Evolutionary conservation across 2,113 vertebrate genomes (phyloP).

Genomic region (Sigmodon hispidus): DNA sequence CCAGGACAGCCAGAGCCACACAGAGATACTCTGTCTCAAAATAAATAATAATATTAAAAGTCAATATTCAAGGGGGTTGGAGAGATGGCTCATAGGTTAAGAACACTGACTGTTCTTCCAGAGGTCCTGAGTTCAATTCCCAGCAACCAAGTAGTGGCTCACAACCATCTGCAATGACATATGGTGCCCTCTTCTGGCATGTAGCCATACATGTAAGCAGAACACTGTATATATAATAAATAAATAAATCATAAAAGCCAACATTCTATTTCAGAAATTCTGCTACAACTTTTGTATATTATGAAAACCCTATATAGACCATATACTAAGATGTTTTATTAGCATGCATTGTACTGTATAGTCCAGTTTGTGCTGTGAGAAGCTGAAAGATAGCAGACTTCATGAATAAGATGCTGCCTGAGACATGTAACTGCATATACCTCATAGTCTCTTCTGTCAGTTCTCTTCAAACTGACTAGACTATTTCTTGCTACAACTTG

Average conservation of each 20-base stretch:
- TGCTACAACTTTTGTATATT: constrained; percentile 7
- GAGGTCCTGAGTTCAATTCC: no score
- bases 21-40: not conserved
- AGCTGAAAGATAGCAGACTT: not conserved
- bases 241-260: not conserved
- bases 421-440: not conserved
- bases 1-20: not conserved
- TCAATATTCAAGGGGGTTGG: no score
- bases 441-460: constrained; percentile 6
- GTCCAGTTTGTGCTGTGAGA: constrained; percentile 8
- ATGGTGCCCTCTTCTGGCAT: no score
- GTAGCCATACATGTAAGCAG: no score
- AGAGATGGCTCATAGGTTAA: no score
- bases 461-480: not conserved
- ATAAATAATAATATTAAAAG: not conserved
- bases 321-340: constrained; percentile 22
- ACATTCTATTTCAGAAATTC: constrained; percentile 36
- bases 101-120: no score
- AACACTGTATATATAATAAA: not conserved
- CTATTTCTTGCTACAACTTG: not conserved
- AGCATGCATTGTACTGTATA: not conserved
- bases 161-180: no score
- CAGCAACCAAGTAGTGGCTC: no score
- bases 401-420: constrained; percentile 27
- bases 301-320: not conserved